Conservation (phyloP, 2,888 invertebrate genomes). For the Nymphalis c-album region DNA sequence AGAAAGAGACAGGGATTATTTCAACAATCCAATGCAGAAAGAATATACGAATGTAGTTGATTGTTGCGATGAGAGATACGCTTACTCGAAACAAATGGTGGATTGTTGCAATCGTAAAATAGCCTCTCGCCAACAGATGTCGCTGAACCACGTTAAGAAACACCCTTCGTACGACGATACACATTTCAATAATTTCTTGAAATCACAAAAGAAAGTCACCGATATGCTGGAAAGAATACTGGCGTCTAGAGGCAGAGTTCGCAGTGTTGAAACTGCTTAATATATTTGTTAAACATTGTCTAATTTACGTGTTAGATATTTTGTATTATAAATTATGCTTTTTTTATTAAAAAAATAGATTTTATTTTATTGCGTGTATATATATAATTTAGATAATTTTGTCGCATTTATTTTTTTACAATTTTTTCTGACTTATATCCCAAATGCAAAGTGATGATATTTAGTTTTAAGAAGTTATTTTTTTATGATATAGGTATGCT, state of each 20-base stretch:
- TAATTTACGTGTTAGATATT: not conserved
- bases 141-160: conserved; percentile 50
- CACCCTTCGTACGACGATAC: conserved; percentile 52
- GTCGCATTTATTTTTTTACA: too few relatives aligned
- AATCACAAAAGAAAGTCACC: conserved; percentile 70
- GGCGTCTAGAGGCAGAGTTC: conserved; percentile 49
- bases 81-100: conserved; percentile 35
- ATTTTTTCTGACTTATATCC: too few relatives aligned
- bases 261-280: conserved; percentile 52
- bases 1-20: conserved; percentile 43
- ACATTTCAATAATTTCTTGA: conserved; percentile 64
- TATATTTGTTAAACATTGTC: not conserved
- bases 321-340: not conserved
- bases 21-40: conserved; percentile 16
- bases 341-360: not conserved
- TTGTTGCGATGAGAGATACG: conserved; percentile 38
- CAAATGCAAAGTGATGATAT: too few relatives aligned
- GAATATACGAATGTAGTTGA: conserved; percentile 30
- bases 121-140: conserved; percentile 54
- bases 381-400: not conserved
- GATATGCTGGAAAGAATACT: conserved; percentile 66
- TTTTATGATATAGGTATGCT: too few relatives aligned
- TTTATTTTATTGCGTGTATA: not conserved
- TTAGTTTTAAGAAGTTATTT: too few relatives aligned
- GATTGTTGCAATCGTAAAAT: conserved; percentile 45